phyloP scores from a whole-genome alignment of 2,888 invertebrate genomes.

The Volucella bombylans region DNA sequence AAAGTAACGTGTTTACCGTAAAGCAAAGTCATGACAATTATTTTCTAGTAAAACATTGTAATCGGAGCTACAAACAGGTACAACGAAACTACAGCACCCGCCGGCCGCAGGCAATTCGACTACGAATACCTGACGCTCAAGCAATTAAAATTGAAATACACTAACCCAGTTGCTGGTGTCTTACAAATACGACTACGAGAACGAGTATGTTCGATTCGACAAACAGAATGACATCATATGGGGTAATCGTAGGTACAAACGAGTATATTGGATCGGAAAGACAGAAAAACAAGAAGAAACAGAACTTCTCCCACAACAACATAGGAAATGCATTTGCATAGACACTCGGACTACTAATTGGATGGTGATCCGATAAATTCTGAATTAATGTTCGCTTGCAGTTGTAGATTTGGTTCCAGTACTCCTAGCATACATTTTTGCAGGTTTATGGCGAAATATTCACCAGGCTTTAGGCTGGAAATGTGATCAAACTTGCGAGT shows the following conservation, averaged over 20 bases:
- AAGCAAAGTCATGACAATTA: background rate
- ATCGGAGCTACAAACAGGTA: slow-evolving; percentile 1
- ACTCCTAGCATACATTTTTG: background rate
- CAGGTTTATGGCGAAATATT: slow-evolving; percentile 17
- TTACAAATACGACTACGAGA: background rate
- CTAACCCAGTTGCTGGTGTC: slow-evolving; percentile 7
- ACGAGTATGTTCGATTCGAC: slow-evolving; percentile 2
- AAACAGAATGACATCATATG: slow-evolving; percentile 24
- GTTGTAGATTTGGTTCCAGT: background rate
- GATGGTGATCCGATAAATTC: slow-evolving; percentile 34
- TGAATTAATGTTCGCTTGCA: slow-evolving; percentile 24
- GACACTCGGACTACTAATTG: slow-evolving; percentile 12
- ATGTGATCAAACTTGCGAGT: no score
- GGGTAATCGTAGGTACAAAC: no score
- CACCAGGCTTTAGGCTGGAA: no score
- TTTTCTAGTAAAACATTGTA: background rate
- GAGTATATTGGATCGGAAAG: no score
- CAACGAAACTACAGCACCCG: background rate
- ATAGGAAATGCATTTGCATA: slow-evolving; percentile 55
- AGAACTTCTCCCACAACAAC: slow-evolving; percentile 53
- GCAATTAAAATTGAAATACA: background rate
- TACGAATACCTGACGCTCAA: background rate
- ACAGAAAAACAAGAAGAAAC: background rate
- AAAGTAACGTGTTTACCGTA: background rate
- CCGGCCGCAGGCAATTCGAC: background rate